Evolutionary conservation across 2,797 vertebrate species (phyloP).

Genomic region (Enteromius mattozi): DNA sequence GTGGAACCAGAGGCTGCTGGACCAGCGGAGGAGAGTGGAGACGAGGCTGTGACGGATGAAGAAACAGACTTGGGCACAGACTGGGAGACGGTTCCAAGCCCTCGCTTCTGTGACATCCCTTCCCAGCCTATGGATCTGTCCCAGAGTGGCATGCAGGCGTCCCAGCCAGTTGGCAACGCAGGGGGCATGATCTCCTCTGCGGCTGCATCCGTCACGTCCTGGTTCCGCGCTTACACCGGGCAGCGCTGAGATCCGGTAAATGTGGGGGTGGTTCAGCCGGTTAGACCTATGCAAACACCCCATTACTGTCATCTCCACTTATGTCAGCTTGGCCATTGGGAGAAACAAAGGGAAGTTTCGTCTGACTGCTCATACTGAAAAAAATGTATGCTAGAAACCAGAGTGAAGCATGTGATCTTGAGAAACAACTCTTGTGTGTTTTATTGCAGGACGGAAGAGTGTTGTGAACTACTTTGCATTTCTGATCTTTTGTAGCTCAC

Average conservation of each 20-base stretch:
- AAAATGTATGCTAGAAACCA: conserved; percentile 8
- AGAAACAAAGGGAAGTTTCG: conserved; percentile 52
- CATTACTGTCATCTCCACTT: conserved; percentile 30
- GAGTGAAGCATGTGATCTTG: conserved; percentile 28
- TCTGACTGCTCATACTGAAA: conserved; percentile 32
- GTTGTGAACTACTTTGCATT: conserved; percentile 22
- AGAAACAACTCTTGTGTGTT: conserved; percentile 10
- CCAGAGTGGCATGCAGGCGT: conserved; percentile 88
- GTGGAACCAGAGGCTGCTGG: conserved; percentile 89
- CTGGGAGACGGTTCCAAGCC: conserved; percentile 98
- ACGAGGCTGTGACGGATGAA: conserved; percentile 89
- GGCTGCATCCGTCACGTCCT: conserved; percentile 93
- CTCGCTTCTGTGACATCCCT: conserved; percentile 96
- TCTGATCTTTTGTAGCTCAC: conserved; percentile 50
- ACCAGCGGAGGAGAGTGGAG: conserved; percentile 89
- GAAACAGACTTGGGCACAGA: conserved; percentile 96
- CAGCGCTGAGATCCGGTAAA: conserved; percentile 80
- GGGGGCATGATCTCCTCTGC: conserved; percentile 98
- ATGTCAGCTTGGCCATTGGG: conserved; percentile 32
- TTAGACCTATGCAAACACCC: conserved; percentile 60
- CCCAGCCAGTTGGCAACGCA: conserved; percentile 86
- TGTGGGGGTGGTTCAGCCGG: not conserved
- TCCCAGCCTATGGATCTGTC: conserved; percentile 92
- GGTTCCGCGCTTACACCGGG: conserved; percentile 93
- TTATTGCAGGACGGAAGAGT: conserved; percentile 13